These are phyloP conservation scores for Epinephelus fuscoguttatus DNA, from an alignment of 2,113 vertebrate species.

Conservation along the genomic window DNA sequence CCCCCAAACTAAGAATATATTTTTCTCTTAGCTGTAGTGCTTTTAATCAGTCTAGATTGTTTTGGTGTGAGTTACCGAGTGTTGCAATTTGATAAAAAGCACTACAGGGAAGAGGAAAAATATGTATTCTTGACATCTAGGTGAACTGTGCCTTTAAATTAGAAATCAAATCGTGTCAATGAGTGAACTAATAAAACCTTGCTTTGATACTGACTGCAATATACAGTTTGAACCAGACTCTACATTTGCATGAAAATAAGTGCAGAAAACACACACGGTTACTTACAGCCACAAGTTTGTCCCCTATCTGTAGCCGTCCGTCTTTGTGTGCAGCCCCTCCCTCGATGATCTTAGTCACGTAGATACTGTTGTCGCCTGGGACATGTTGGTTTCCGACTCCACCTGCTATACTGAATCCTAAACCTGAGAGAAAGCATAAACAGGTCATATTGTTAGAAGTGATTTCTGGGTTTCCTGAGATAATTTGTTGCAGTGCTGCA, in stretches of 20 bases:
- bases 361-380: slow-evolving; percentile 98
- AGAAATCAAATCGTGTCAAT: neutral
- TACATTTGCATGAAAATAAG: neutral
- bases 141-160: neutral
- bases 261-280: neutral
- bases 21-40: too few species aligned
- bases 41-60: too few species aligned
- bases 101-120: too few species aligned
- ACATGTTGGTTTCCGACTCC: slow-evolving; percentile 98
- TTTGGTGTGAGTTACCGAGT: too few species aligned
- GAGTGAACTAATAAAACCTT: neutral
- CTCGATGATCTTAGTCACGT: slow-evolving; percentile 98
- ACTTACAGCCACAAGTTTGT: slow-evolving; percentile 95
- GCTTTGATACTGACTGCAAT: neutral
- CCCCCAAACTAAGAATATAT: too few species aligned
- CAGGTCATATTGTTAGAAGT: neutral
- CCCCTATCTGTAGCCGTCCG: slow-evolving; percentile 96
- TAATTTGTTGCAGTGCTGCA: neutral
- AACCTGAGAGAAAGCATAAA: slow-evolving; percentile 83
- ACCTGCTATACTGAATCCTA: slow-evolving; percentile 99
- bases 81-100: too few species aligned
- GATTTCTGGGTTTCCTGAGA: neutral
- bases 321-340: slow-evolving; percentile 98
- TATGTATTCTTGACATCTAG: too few species aligned
- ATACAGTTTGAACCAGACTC: neutral